phyloP scores from a whole-genome alignment of 1,140 invertebrate genomes.

The Hylyphantes graminicola region DNA sequence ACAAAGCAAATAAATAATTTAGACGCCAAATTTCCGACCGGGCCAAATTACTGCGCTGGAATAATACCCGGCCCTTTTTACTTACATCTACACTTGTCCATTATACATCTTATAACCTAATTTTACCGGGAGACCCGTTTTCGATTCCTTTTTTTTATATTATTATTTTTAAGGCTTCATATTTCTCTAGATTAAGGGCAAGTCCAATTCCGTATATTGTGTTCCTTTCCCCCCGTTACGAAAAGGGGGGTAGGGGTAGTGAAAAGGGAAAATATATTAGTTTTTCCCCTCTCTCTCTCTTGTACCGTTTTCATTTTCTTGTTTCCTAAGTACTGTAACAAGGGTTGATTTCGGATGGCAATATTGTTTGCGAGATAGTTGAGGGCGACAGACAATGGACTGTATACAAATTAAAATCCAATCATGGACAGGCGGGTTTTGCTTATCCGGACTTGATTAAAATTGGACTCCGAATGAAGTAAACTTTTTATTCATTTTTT shows the following conservation, averaged over 20 bases:
- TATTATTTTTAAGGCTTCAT: constrained; percentile 54
- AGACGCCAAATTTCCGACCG: constrained; percentile 47
- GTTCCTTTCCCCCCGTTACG: constrained; percentile 25
- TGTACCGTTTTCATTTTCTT: constrained; percentile 56
- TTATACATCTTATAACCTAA: constrained; percentile 59
- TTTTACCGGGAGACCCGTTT: constrained; percentile 44
- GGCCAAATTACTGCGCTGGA: constrained; percentile 36
- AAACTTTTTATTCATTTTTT: too few relatives aligned
- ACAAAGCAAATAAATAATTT: constrained; percentile 53
- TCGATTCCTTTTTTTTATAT: constrained; percentile 27
- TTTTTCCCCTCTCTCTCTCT: constrained; percentile 54
- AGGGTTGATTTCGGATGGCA: constrained; percentile 57
- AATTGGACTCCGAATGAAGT: too few relatives aligned
- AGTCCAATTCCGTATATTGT: constrained; percentile 56
- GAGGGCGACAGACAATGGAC: constrained; percentile 33
- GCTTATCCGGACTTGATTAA: too few relatives aligned
- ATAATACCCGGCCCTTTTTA: constrained; percentile 16
- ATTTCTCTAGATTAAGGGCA: constrained; percentile 56
- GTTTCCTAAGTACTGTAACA: constrained; percentile 48
- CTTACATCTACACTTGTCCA: constrained; percentile 29
- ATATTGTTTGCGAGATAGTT: constrained; percentile 51
- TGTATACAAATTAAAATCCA: constrained; percentile 30
- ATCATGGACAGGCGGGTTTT: neutral
- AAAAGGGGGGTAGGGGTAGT: constrained; percentile 11
- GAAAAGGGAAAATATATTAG: constrained; percentile 49